phyloP scores from a whole-genome alignment of 2,797 vertebrate species.

The Aeoliscus strigatus region DNA sequence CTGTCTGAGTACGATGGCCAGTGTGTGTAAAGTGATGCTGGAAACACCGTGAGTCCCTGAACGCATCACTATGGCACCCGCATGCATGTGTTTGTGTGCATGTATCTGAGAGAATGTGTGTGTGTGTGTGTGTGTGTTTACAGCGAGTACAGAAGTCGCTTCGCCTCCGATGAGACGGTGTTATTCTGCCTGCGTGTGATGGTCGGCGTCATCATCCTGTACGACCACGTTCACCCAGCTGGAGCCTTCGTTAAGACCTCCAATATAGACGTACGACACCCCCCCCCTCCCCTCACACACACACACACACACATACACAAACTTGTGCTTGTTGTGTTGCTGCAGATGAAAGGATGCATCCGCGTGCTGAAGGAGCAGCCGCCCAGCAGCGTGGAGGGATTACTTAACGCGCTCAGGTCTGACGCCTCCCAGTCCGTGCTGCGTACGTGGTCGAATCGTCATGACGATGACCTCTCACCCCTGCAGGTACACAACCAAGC shows the following conservation, averaged over 20 bases:
- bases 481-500: conserved; percentile 96
- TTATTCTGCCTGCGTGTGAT: conserved; percentile 99
- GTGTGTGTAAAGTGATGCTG: conserved; percentile 98
- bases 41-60: conserved; percentile 99
- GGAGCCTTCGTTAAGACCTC: conserved; percentile 98
- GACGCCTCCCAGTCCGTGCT: no score
- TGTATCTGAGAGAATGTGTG: no score
- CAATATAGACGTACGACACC: conserved; percentile 86
- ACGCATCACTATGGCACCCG: no score
- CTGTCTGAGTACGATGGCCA: conserved; percentile 98
- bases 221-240: conserved; percentile 96
- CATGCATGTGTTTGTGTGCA: no score
- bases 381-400: conserved; percentile 92
- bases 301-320: no score
- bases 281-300: no score
- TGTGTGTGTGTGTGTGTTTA: not conserved
- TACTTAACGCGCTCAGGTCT: conserved; percentile 98
- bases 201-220: conserved; percentile 98
- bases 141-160: conserved; percentile 94
- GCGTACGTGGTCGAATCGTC: no score
- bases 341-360: conserved; percentile 71
- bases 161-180: conserved; percentile 93
- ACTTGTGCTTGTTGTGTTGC: conserved; percentile 1
- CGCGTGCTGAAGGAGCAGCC: conserved; percentile 94
- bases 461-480: not conserved